A percentile compares a stretch with the other conserved stretches of the same genome.
Evolutionary conservation across 1,140 invertebrate species (phyloP).

Genomic region (Drosophila littoralis): DNA sequence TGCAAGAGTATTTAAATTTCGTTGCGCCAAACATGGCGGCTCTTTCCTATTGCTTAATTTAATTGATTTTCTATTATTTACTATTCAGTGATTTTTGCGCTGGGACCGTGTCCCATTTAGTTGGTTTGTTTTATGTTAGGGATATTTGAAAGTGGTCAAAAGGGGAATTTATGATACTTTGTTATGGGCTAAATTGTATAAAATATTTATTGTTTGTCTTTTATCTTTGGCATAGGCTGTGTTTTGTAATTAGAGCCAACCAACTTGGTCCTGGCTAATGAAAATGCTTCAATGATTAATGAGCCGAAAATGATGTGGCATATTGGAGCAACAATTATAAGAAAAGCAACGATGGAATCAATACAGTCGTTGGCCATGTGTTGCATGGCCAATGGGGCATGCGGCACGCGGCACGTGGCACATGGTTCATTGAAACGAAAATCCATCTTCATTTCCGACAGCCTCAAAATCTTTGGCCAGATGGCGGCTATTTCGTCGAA

Average conservation of each 20-base stretch:
- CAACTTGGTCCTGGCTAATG: constrained; percentile 57
- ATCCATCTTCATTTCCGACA: constrained; percentile 25
- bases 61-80: constrained; percentile 38
- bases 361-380: constrained; percentile 58
- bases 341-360: constrained; percentile 31
- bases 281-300: constrained; percentile 73
- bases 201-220: constrained; percentile 54
- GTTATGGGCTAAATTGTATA: constrained; percentile 44
- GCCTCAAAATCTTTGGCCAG: constrained; percentile 24
- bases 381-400: constrained; percentile 33
- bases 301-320: constrained; percentile 80
- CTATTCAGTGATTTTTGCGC: constrained; percentile 11
- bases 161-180: constrained; percentile 25
- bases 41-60: background rate
- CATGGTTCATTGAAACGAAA: constrained; percentile 21
- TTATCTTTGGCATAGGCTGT: constrained; percentile 14
- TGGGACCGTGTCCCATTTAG: background rate
- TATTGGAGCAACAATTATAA: constrained; percentile 47
- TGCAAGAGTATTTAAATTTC: too few species aligned
- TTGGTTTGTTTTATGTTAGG: constrained; percentile 9
- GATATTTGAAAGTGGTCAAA: constrained; percentile 3
- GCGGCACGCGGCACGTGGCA: constrained; percentile 32
- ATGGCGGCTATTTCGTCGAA: constrained; percentile 44
- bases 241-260: constrained; percentile 34
- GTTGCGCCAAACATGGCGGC: too few species aligned